A percentile compares a stretch with the other conserved stretches of the same genome.
phyloP scores from a whole-genome alignment of 2,113 vertebrate genomes.

The Ailurus styani region DNA sequence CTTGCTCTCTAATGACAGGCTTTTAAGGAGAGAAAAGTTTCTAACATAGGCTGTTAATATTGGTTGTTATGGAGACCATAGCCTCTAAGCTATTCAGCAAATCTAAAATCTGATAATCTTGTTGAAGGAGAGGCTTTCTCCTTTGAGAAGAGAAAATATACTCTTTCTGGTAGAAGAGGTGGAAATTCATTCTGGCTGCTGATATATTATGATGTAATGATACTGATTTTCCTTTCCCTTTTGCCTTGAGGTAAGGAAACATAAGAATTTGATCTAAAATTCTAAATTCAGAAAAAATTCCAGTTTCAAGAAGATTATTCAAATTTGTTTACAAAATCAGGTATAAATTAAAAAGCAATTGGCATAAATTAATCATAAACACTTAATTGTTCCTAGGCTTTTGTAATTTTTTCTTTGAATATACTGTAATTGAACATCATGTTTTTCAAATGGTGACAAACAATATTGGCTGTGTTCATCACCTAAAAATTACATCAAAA shows the following conservation, averaged over 20 bases:
- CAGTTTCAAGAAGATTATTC: conserved; percentile 8
- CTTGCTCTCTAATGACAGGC: not conserved
- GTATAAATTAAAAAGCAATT: not conserved
- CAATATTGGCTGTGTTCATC: not conserved
- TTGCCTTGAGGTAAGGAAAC: conserved; percentile 18
- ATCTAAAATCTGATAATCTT: conserved; percentile 5
- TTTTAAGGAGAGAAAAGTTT: conserved; percentile 42
- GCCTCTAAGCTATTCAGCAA: conserved; percentile 15
- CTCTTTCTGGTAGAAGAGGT: not conserved
- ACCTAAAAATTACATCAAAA: not conserved
- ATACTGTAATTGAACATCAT: not conserved
- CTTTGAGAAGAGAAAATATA: not conserved
- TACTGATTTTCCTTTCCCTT: not conserved
- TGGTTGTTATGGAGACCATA: conserved; percentile 51
- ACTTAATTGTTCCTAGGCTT: not conserved
- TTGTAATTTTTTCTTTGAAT: not conserved
- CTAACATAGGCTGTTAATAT: not conserved
- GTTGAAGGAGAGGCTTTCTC: not conserved
- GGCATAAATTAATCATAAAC: not conserved
- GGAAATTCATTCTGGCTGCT: not conserved
- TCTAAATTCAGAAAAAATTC: not conserved
- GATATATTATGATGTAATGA: not conserved
- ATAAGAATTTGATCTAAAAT: not conserved
- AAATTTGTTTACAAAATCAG: not conserved
- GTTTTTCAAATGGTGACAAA: conserved; percentile 10